Conservation (phyloP, 2,888 invertebrate species). For the Pyrrhia umbra region DNA sequence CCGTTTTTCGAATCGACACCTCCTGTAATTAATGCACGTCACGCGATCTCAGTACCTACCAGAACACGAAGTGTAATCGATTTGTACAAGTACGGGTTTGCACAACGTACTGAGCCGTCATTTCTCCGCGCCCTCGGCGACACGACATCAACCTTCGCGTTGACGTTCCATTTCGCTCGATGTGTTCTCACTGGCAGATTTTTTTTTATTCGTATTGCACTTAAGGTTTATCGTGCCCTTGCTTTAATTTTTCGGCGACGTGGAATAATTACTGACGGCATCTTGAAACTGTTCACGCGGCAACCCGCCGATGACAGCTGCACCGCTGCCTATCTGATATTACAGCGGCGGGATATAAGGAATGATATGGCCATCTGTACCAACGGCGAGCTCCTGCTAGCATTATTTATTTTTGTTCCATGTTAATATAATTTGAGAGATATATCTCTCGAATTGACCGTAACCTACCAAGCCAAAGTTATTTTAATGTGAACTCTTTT, state of each 20-base stretch:
- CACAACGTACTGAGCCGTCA: conserved; percentile 75
- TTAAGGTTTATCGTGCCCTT: conserved; percentile 81
- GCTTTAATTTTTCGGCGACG: conserved; percentile 85
- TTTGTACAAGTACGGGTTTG: conserved; percentile 82
- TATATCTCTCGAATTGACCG: conserved; percentile 51
- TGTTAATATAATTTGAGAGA: conserved; percentile 51
- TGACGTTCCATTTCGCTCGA: conserved; percentile 81
- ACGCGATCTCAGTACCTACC: conserved; percentile 83
- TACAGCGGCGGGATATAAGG: conserved; percentile 65
- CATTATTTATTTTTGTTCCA: conserved; percentile 50
- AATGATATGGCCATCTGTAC: conserved; percentile 52
- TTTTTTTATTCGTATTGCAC: conserved; percentile 78
- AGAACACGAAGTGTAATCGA: conserved; percentile 86
- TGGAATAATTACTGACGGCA: conserved; percentile 84
- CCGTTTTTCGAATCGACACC: conserved; percentile 88
- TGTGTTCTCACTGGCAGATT: conserved; percentile 72
- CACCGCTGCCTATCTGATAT: conserved; percentile 73
- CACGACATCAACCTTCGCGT: conserved; percentile 76
- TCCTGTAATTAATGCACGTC: conserved; percentile 86
- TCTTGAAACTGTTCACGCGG: conserved; percentile 79
- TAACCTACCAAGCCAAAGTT: conserved; percentile 42
- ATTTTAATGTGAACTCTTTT: conserved; percentile 32
- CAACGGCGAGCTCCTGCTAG: conserved; percentile 33
- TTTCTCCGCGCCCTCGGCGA: conserved; percentile 79
- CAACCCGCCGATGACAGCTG: conserved; percentile 81